Conservation (phyloP, 2,113 vertebrate genomes). For the Pycnonotus jocosus region DNA sequence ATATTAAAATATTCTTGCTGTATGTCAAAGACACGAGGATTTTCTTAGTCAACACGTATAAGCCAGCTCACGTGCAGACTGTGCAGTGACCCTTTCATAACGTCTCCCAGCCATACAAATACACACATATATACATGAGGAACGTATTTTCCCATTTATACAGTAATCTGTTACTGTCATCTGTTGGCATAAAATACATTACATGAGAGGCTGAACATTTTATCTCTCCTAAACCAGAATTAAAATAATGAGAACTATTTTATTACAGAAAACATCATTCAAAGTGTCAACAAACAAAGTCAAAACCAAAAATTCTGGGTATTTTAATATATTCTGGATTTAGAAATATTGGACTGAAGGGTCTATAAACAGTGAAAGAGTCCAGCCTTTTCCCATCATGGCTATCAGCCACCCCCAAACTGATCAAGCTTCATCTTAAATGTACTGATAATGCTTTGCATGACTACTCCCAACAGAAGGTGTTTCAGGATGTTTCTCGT, state of each 20-base stretch:
- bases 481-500: not conserved
- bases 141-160: slow-evolving; percentile 16
- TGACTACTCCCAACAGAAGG: not conserved
- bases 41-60: slow-evolving; percentile 25
- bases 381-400: not conserved
- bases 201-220: not conserved
- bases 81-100: slow-evolving; percentile 25
- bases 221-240: not conserved
- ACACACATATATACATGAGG: not conserved
- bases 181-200: not conserved
- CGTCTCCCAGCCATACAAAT: not conserved
- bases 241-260: slow-evolving; percentile 4
- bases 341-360: not conserved
- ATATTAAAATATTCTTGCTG: not conserved
- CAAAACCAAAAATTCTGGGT: not conserved
- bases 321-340: not conserved
- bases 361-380: not conserved
- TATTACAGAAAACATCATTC: slow-evolving; percentile 2
- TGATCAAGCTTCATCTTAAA: not conserved
- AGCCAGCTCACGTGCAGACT: not conserved
- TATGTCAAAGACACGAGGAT: not conserved
- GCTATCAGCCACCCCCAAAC: not conserved
- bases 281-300: not conserved
- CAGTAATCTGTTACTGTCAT: slow-evolving; percentile 2
- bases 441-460: not conserved